Evolutionary conservation across 2,797 vertebrate genomes (phyloP).

Genomic region (Erethizon dorsatum): DNA sequence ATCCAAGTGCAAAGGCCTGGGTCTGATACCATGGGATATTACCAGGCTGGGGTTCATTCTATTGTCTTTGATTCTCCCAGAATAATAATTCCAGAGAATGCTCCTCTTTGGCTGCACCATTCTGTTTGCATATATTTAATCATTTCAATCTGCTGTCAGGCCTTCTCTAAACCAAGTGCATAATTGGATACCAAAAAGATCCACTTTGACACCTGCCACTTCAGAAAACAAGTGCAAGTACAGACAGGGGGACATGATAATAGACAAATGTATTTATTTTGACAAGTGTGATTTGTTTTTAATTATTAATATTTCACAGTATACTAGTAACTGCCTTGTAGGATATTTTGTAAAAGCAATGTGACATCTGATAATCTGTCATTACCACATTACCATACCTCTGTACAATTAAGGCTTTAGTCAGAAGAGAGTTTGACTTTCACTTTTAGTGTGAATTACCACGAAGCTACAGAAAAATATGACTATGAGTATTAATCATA

Average conservation of each 20-base stretch:
- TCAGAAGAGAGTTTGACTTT: conserved; percentile 62
- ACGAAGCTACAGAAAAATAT: conserved; percentile 32
- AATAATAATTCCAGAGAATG: conserved; percentile 22
- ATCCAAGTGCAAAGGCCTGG: neutral
- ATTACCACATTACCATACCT: conserved; percentile 76
- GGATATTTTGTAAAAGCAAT: conserved; percentile 68
- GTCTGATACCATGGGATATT: neutral
- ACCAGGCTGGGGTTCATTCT: neutral
- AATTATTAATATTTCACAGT: conserved; percentile 84
- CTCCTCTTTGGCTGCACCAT: neutral
- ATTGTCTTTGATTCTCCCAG: conserved; percentile 15
- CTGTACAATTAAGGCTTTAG: conserved; percentile 68
- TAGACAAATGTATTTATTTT: conserved; percentile 83
- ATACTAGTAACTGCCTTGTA: conserved; percentile 73
- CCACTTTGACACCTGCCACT: conserved; percentile 81
- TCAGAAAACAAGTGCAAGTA: conserved; percentile 67
- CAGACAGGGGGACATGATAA: conserved; percentile 69
- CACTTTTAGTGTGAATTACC: conserved; percentile 69
- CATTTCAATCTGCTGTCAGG: conserved; percentile 67
- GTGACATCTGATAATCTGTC: conserved; percentile 80
- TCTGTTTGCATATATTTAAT: conserved; percentile 43
- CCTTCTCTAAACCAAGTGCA: conserved; percentile 42
- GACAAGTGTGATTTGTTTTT: conserved; percentile 83
- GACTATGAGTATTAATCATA: conserved; percentile 26
- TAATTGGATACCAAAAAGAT: conserved; percentile 76